Evolutionary conservation across 2,797 vertebrate genomes (phyloP).

Genomic region (Cottoperca gobio): DNA sequence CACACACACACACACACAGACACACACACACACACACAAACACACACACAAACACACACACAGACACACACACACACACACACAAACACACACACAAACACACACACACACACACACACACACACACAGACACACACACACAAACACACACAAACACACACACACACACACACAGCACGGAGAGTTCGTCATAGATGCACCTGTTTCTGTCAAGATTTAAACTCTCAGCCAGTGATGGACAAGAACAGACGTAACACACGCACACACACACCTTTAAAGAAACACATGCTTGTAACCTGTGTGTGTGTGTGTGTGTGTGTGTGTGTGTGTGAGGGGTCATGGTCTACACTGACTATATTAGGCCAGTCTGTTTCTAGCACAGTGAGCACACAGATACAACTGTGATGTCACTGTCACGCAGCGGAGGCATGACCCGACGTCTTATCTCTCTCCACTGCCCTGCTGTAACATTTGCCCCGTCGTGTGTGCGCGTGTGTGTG

Average conservation of each 20-base stretch:
- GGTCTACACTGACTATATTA: slow-evolving; percentile 78
- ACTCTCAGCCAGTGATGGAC: slow-evolving; percentile 62
- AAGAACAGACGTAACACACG: slow-evolving; percentile 72
- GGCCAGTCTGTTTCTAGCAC: slow-evolving; percentile 59
- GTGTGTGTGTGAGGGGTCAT: slow-evolving; percentile 34
- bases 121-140: slow-evolving; percentile 9
- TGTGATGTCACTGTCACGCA: slow-evolving; percentile 81
- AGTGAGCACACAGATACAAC: slow-evolving; percentile 38
- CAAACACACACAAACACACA: slow-evolving; percentile 18
- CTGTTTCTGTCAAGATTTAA: slow-evolving; percentile 55
- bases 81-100: not conserved
- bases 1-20: no score
- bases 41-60: not conserved
- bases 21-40: not conserved
- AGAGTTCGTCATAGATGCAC: slow-evolving; percentile 40
- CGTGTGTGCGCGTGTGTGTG: slow-evolving; percentile 10
- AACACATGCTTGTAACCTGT: slow-evolving; percentile 15
- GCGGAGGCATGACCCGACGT: slow-evolving; percentile 75
- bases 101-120: not conserved
- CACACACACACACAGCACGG: slow-evolving; percentile 4
- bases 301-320: slow-evolving; percentile 23
- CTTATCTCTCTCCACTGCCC: slow-evolving; percentile 69
- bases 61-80: slow-evolving; percentile 7
- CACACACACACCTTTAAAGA: slow-evolving; percentile 23
- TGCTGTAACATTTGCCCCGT: slow-evolving; percentile 30